A percentile compares a stretch with the other conserved stretches of the same genome.
phyloP scores from a whole-genome alignment of 2,888 invertebrate genomes.

The Lapara coniferarum region DNA sequence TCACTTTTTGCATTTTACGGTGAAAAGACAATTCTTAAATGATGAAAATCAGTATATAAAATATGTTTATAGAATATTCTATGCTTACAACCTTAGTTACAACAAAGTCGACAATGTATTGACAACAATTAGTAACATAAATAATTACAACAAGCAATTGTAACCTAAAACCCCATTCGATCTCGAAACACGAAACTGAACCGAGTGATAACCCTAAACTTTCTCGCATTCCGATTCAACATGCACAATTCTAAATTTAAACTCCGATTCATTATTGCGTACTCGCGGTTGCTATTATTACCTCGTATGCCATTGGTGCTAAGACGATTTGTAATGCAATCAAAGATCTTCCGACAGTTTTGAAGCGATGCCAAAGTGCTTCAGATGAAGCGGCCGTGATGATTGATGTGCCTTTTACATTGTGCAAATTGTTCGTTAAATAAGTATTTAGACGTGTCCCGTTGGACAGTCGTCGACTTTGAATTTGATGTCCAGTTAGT shows the following conservation, averaged over 20 bases:
- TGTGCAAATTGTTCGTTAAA: slow-evolving; percentile 17
- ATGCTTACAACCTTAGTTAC: no score
- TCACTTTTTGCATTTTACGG: no score
- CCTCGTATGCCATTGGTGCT: slow-evolving; percentile 2
- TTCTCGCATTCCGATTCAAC: not conserved
- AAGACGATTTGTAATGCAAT: slow-evolving; percentile 25
- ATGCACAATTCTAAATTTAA: slow-evolving; percentile 8
- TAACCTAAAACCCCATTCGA: no score
- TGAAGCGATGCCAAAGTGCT: slow-evolving; percentile 23
- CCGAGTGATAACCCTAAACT: not conserved
- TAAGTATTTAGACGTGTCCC: not conserved
- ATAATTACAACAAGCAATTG: no score
- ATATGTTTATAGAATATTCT: no score
- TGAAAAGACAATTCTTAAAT: no score
- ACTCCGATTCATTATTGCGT: slow-evolving; percentile 11
- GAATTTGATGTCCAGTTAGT: slow-evolving; percentile 4
- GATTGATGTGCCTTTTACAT: slow-evolving; percentile 16
- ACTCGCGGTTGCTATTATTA: not conserved
- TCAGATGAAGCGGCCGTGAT: slow-evolving; percentile 13
- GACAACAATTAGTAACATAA: no score
- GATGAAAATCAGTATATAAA: no score
- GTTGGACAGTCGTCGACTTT: not conserved
- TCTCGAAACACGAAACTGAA: no score
- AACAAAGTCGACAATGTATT: no score
- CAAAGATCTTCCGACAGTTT: slow-evolving; percentile 25